Evolutionary conservation across 1,140 invertebrate genomes (phyloP).

Genomic region (Cydia fagiglandana): DNA sequence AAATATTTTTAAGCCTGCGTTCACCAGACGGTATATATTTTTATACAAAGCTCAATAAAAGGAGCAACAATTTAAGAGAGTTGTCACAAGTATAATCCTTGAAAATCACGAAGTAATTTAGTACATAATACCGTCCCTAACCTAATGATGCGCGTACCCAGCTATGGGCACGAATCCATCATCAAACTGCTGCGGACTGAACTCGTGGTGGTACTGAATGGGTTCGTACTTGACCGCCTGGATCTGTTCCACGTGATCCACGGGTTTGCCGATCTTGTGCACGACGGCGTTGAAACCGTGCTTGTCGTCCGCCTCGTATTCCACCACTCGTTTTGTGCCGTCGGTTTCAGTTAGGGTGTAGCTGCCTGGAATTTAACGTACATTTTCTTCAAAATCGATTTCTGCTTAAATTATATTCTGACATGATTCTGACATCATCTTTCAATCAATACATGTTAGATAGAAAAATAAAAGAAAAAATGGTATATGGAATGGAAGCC

Average conservation of each 20-base stretch:
- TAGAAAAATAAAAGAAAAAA: too few relatives aligned
- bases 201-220: conserved; percentile 52
- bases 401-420: neutral
- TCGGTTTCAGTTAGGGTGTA: conserved; percentile 81
- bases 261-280: conserved; percentile 76
- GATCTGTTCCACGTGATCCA: conserved; percentile 45
- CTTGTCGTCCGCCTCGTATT: conserved; percentile 82
- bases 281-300: conserved; percentile 82
- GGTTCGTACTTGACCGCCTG: conserved; percentile 48
- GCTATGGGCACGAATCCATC: conserved; percentile 57
- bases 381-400: neutral
- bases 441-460: too few relatives aligned
- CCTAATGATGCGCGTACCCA: conserved; percentile 55
- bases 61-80: too few relatives aligned
- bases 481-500: too few relatives aligned
- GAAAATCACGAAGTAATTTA: too few relatives aligned
- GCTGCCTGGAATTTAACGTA: conserved; percentile 53
- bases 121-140: too few relatives aligned
- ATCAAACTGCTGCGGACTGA: conserved; percentile 47
- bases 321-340: conserved; percentile 80
- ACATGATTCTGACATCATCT: too few relatives aligned
- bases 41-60: too few relatives aligned
- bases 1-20: too few relatives aligned
- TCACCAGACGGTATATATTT: too few relatives aligned
- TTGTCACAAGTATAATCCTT: too few relatives aligned